Percentiles rank a stretch among this genome's conserved stretches.
Conservation (phyloP, 2,797 vertebrate genomes). For the Dendrocincla tyrannina region DNA sequence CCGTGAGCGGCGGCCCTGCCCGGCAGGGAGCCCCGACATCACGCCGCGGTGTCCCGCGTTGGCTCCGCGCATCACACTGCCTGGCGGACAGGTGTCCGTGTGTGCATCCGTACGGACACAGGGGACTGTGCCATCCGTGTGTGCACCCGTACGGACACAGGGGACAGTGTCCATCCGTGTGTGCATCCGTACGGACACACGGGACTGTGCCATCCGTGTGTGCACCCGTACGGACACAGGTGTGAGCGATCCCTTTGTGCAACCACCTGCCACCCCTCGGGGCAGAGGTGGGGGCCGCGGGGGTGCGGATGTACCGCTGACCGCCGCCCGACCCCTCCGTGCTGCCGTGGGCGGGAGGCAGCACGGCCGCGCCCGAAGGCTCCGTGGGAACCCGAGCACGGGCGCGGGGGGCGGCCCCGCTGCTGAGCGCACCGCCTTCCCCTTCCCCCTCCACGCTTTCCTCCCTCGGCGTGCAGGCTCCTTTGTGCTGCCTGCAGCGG, state of each 20-base stretch:
- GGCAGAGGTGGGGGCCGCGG: fast-evolving
- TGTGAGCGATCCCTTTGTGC: background rate
- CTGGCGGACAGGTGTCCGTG: background rate
- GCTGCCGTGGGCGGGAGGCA: background rate
- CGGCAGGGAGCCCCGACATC: background rate
- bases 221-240: no score
- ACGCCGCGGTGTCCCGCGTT: background rate
- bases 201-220: no score
- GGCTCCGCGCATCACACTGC: background rate
- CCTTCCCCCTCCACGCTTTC: background rate
- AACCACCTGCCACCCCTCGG: background rate
- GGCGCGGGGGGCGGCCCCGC: background rate
- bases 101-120: background rate
- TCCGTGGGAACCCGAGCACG: background rate
- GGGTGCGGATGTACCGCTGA: background rate
- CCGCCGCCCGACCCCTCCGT: background rate
- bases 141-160: background rate
- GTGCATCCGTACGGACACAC: background rate
- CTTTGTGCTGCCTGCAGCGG: background rate
- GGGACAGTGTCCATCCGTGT: background rate
- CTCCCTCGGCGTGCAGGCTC: background rate
- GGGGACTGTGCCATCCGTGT: background rate
- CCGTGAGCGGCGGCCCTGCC: no score
- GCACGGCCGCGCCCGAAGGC: background rate
- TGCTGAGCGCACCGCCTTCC: background rate